These are phyloP conservation scores for Macaria liturata DNA, from an alignment of 2,888 invertebrate genomes.

Conservation along the genomic window DNA sequence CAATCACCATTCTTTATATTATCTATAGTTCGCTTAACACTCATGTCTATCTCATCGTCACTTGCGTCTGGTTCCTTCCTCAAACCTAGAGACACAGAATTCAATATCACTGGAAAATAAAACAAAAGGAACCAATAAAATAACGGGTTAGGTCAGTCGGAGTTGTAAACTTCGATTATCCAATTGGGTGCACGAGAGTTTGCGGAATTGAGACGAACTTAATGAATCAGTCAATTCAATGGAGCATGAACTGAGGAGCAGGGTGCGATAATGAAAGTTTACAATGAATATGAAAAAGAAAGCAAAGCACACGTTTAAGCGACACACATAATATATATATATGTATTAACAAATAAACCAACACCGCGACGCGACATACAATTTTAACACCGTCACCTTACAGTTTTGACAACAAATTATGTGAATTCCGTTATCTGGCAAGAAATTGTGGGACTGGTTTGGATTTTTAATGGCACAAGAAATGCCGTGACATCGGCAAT, in stretches of 20 bases:
- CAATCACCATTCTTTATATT: constrained; percentile 79
- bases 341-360: too few species aligned
- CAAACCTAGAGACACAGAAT: constrained; percentile 81
- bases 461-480: background rate
- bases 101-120: constrained; percentile 78
- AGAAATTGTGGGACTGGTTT: background rate
- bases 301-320: constrained; percentile 22
- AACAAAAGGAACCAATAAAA: constrained; percentile 26
- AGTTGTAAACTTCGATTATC: constrained; percentile 35
- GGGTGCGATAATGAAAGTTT: constrained; percentile 21
- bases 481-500: constrained; percentile 10
- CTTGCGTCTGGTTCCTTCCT: constrained; percentile 79
- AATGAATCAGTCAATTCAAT: too few species aligned
- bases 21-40: constrained; percentile 79
- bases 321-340: constrained; percentile 16
- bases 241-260: too few species aligned
- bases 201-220: too few species aligned
- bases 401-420: background rate
- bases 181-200: constrained; percentile 8
- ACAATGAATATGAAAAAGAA: constrained; percentile 19
- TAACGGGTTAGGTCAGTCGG: constrained; percentile 14
- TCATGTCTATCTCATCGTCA: constrained; percentile 78
- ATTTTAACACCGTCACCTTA: background rate
- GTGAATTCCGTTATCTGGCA: background rate
- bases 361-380: background rate